Conservation (phyloP, 2,113 vertebrate genomes). For the Danionella cerebrum region DNA sequence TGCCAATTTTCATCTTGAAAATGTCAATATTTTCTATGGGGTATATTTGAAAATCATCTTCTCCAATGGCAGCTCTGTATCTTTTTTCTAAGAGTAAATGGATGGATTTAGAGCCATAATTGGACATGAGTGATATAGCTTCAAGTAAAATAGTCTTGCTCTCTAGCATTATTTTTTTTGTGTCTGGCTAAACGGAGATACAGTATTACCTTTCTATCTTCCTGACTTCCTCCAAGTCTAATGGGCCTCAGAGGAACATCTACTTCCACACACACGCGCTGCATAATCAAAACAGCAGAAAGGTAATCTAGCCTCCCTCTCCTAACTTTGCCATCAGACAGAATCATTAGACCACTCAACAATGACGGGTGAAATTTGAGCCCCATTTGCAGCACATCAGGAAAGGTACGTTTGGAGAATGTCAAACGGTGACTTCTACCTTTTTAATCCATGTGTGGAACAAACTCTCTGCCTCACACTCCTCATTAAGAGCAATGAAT, state of each 20-base stretch:
- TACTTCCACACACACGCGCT: not conserved
- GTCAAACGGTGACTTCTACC: not conserved
- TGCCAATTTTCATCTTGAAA: too few relatives aligned
- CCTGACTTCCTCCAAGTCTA: not conserved
- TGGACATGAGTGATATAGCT: too few relatives aligned
- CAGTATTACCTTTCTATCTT: not conserved
- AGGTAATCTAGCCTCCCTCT: constrained; percentile 1
- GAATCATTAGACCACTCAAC: constrained; percentile 20
- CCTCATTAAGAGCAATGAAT: not conserved
- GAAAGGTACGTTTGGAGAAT: not conserved
- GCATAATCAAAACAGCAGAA: constrained; percentile 22
- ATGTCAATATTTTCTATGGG: too few relatives aligned
- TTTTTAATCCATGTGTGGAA: not conserved
- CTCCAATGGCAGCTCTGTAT: too few relatives aligned
- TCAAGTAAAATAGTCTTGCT: too few relatives aligned
- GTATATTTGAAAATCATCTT: too few relatives aligned
- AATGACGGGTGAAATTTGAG: constrained; percentile 17
- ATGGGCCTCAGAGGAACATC: not conserved
- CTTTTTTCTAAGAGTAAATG: too few relatives aligned
- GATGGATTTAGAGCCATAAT: too few relatives aligned
- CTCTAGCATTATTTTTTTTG: too few relatives aligned
- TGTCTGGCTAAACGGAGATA: not conserved
- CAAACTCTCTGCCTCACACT: not conserved
- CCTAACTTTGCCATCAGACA: not conserved
- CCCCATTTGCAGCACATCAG: constrained; percentile 4